These are phyloP conservation scores for Morpho helenor DNA, from an alignment of 2,888 invertebrate genomes.

Conservation along the genomic window DNA sequence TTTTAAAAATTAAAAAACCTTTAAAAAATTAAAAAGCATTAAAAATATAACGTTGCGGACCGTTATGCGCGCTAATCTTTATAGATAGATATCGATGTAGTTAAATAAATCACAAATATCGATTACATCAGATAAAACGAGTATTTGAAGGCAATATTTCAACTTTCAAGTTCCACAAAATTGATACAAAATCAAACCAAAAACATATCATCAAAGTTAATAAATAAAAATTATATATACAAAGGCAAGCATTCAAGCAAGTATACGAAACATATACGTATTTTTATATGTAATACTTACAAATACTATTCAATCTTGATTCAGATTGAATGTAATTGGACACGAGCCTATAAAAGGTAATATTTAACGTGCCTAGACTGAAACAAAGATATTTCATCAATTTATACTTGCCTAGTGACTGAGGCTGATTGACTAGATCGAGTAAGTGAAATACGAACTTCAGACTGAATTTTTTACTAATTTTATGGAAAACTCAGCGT, in stretches of 20 bases:
- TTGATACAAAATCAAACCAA: not conserved
- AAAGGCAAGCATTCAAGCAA: conserved; percentile 14
- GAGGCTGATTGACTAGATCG: no score
- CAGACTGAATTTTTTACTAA: no score
- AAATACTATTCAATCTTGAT: not conserved
- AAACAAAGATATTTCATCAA: not conserved
- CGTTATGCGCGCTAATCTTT: no score
- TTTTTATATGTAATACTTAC: conserved; percentile 3
- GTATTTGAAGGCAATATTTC: conserved; percentile 3
- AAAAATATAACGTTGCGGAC: no score
- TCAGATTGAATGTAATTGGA: conserved; percentile 2
- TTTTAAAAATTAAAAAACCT: no score
- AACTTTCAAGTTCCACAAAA: not conserved
- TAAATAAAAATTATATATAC: not conserved
- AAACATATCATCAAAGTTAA: not conserved
- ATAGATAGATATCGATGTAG: no score
- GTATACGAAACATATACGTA: not conserved
- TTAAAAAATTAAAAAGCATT: no score
- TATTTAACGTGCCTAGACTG: not conserved
- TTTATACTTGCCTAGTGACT: no score
- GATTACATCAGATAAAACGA: conserved; percentile 1
- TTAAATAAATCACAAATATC: not conserved
- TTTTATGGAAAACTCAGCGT: no score
- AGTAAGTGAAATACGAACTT: no score
- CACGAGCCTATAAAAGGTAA: not conserved